phyloP scores from a whole-genome alignment of 2,113 vertebrate genomes.

The Donacobius atricapilla region DNA sequence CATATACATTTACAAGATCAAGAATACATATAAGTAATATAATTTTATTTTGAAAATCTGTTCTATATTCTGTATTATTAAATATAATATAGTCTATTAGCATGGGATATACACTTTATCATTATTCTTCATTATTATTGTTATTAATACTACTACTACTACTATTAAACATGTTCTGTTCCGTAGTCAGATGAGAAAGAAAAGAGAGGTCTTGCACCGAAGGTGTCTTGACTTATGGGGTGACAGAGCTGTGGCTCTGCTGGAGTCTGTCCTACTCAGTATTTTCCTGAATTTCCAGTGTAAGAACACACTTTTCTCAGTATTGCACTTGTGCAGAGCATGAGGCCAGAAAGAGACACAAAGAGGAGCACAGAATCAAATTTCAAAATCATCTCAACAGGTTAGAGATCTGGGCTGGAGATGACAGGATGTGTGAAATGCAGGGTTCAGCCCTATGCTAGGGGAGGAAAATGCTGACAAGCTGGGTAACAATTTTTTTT shows the following conservation, averaged over 20 bases:
- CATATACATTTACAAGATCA: background rate
- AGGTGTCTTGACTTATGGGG: accelerated
- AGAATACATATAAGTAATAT: background rate
- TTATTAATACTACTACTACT: too few relatives aligned
- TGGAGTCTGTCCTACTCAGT: background rate
- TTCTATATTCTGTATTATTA: background rate
- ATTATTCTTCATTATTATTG: background rate
- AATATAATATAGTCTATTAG: background rate
- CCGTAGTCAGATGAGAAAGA: background rate
- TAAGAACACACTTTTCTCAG: background rate
- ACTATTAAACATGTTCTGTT: background rate
- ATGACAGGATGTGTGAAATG: accelerated
- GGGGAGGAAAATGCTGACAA: background rate
- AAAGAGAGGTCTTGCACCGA: background rate
- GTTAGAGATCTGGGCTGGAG: background rate
- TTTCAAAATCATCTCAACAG: background rate
- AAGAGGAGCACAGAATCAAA: background rate
- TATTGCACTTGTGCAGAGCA: background rate
- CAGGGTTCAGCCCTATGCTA: background rate
- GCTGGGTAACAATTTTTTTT: too few relatives aligned
- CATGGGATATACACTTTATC: background rate
- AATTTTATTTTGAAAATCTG: background rate
- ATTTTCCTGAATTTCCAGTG: background rate
- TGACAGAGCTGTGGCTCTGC: background rate
- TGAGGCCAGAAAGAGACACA: background rate